Conservation (phyloP, 2,113 vertebrate genomes). For the Sylvicapra grimmia region DNA sequence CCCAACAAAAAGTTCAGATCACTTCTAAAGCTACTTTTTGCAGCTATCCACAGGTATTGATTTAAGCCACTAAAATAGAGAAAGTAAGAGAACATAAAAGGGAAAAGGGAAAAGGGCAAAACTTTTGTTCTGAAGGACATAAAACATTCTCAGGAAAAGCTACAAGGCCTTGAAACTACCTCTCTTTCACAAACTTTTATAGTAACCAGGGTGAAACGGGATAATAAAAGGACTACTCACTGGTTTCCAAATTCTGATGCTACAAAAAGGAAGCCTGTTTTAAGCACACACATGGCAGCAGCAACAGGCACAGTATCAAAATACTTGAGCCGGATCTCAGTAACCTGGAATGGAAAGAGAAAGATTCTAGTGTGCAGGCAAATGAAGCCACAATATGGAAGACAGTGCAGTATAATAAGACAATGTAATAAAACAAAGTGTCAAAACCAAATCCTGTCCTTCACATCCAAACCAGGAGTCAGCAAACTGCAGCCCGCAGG, state of each 20-base stretch:
- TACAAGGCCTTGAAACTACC: background rate
- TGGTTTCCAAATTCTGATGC: slow-evolving; percentile 98
- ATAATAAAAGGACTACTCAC: slow-evolving; percentile 81
- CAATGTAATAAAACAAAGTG: background rate
- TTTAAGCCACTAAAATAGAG: background rate
- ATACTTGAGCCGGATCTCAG: slow-evolving; percentile 97
- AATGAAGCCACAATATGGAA: background rate
- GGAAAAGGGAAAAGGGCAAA: background rate
- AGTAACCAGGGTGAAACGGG: background rate
- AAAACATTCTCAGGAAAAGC: background rate
- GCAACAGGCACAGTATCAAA: slow-evolving; percentile 98
- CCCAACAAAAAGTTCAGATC: background rate
- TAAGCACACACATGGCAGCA: slow-evolving; percentile 97
- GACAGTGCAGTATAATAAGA: background rate
- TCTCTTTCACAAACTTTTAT: background rate
- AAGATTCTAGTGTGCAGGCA: background rate
- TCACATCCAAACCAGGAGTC: background rate
- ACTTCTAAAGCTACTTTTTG: background rate
- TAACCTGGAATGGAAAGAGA: slow-evolving; percentile 83
- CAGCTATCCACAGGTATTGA: background rate
- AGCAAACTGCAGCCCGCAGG: background rate
- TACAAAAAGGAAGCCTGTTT: slow-evolving; percentile 98
- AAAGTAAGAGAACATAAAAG: background rate
- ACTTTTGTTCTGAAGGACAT: background rate
- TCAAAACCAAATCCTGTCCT: background rate